Conservation (phyloP, 2,888 invertebrate species). For the Hypena proboscidalis region DNA sequence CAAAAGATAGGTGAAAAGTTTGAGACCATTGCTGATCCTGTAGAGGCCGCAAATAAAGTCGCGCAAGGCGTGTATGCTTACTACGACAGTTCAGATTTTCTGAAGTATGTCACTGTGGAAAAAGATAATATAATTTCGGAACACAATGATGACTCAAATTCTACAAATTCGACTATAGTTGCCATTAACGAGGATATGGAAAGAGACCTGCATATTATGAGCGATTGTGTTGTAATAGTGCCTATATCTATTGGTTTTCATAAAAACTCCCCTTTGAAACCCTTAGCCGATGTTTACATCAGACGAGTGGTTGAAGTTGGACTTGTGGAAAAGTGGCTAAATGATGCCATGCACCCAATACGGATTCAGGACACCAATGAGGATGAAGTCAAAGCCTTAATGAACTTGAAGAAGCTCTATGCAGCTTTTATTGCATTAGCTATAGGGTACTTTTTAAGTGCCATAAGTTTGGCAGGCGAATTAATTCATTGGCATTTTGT, state of each 20-base stretch:
- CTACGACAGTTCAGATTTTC: conserved; percentile 91
- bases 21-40: conserved; percentile 86
- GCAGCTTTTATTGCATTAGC: conserved; percentile 90
- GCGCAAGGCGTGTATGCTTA: conserved; percentile 90
- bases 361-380: conserved; percentile 84
- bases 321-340: conserved; percentile 91
- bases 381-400: conserved; percentile 89
- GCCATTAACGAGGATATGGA: conserved; percentile 46
- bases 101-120: conserved; percentile 87
- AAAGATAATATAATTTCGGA: conserved; percentile 68
- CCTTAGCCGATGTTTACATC: conserved; percentile 88
- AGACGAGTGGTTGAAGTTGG: conserved; percentile 90
- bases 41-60: conserved; percentile 88
- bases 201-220: conserved; percentile 91
- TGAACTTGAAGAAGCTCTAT: conserved; percentile 91
- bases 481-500: conserved; percentile 88
- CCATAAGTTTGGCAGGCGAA: conserved; percentile 86
- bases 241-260: conserved; percentile 93
- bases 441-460: conserved; percentile 88
- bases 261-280: conserved; percentile 92
- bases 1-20: conserved; percentile 89
- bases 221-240: conserved; percentile 91
- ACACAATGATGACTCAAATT: conserved; percentile 55
- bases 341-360: conserved; percentile 88
- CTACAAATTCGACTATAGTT: conserved; percentile 50